These are phyloP conservation scores for Dicyema japonicum DNA, from an alignment of 1,140 invertebrate species.

Conservation along the genomic window DNA sequence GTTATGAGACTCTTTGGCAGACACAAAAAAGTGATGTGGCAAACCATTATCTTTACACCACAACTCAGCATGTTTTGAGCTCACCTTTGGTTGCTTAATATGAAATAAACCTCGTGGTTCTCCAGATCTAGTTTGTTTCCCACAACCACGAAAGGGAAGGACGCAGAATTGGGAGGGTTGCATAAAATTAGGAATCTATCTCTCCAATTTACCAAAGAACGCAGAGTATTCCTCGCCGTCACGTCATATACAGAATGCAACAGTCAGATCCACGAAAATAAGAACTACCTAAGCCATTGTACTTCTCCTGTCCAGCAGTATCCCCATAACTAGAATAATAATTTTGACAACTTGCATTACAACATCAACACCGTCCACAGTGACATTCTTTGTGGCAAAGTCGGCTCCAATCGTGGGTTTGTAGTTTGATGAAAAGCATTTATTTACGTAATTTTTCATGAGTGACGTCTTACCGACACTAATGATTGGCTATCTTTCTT, in stretches of 20 bases:
- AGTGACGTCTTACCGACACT: conserved; percentile 84
- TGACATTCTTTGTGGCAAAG: conserved; percentile 93
- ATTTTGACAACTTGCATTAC: conserved; percentile 99
- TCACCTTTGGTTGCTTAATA: conserved; percentile 3
- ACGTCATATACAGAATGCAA: conserved; percentile 91
- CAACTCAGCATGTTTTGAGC: conserved; percentile 67
- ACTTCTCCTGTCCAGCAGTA: conserved; percentile 91
- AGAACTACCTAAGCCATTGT: conserved; percentile 87
- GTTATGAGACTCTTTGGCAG: conserved; percentile 83
- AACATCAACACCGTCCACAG: conserved; percentile 86
- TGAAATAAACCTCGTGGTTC: too few relatives aligned
- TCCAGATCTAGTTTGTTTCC: conserved; percentile 97
- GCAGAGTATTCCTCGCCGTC: conserved; percentile 77
- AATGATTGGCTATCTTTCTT: too few relatives aligned
- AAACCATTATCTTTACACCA: conserved; percentile 94
- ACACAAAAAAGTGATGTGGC: conserved; percentile 93
- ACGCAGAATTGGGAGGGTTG: conserved; percentile 69
- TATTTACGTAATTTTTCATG: conserved; percentile 99
- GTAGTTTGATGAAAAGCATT: conserved; percentile 97
- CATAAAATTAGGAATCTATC: conserved; percentile 96
- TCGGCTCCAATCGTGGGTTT: conserved; percentile 98
- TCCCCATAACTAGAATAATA: too few relatives aligned
- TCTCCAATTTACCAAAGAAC: conserved; percentile 85
- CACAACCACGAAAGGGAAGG: conserved; percentile 92
- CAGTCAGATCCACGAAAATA: conserved; percentile 97